These are phyloP conservation scores for Drosophila borealis DNA, from an alignment of 2,888 invertebrate species.

Conservation along the genomic window DNA sequence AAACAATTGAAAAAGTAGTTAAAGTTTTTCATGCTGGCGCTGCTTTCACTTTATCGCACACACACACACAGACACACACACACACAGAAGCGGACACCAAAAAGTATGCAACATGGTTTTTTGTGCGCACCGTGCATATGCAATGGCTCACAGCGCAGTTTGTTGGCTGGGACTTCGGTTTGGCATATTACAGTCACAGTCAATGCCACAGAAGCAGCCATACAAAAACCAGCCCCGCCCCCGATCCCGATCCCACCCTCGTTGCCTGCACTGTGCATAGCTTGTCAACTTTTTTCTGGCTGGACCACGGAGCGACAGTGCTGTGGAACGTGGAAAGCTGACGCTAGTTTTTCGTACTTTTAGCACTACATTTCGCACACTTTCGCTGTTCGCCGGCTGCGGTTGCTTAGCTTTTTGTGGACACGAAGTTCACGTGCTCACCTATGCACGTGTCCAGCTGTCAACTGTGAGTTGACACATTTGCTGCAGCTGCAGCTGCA, in stretches of 20 bases:
- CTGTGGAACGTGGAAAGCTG: conserved; percentile 27
- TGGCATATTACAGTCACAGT: conserved; percentile 60
- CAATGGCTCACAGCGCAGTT: conserved; percentile 55
- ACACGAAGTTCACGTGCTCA: conserved; percentile 41
- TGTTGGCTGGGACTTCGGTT: conserved; percentile 53
- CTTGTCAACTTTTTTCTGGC: conserved; percentile 3
- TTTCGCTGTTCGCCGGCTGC: conserved; percentile 52
- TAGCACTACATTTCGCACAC: conserved; percentile 55
- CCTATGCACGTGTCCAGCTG: conserved; percentile 37
- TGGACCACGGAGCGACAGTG: neutral
- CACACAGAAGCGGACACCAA: conserved; percentile 14
- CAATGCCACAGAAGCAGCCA: conserved; percentile 31
- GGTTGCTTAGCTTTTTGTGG: conserved; percentile 44
- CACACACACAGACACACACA: conserved; percentile 26
- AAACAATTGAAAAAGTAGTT: conserved; percentile 80
- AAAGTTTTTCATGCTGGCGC: conserved; percentile 70
- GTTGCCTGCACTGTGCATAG: neutral
- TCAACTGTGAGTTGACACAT: conserved; percentile 57
- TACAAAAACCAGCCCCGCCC: neutral
- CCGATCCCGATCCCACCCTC: too few relatives aligned
- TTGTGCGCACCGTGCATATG: conserved; percentile 58
- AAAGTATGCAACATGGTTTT: conserved; percentile 57
- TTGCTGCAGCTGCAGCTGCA: conserved; percentile 36
- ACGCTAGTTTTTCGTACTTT: conserved; percentile 37
- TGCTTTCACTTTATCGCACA: conserved; percentile 71